Conservation (phyloP, 2,797 vertebrate genomes). For the Acanthiza pusilla region DNA sequence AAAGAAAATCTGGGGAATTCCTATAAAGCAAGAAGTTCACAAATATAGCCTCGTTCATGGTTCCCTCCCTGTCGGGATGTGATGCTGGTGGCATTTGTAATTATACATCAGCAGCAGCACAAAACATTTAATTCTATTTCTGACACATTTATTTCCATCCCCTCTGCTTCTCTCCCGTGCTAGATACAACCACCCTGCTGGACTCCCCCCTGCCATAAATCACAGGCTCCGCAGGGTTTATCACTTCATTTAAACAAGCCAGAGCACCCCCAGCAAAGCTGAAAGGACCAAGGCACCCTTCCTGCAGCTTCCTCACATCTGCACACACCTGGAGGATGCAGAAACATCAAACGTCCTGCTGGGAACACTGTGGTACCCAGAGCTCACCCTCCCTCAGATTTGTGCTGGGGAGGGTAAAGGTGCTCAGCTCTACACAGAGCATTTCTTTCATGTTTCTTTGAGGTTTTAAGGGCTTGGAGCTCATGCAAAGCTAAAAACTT, state of each 20-base stretch:
- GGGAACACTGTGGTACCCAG: not conserved
- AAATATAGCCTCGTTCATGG: not conserved
- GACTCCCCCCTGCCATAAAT: not conserved
- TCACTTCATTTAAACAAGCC: not conserved
- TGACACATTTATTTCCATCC: conserved; percentile 21
- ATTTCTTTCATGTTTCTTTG: not conserved
- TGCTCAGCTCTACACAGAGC: not conserved
- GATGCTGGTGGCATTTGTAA: not conserved
- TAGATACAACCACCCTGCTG: not conserved
- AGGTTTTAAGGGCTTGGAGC: not conserved
- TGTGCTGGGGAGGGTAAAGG: too few relatives aligned
- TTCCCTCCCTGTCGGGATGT: not conserved
- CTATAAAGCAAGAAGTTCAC: not conserved
- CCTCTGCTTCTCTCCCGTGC: not conserved
- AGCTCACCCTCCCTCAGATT: not conserved
- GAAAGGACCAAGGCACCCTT: not conserved
- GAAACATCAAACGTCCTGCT: not conserved
- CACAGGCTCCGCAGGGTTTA: not conserved
- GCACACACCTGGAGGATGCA: not conserved
- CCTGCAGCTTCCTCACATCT: not conserved
- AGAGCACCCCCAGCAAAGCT: not conserved
- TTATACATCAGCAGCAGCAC: not conserved
- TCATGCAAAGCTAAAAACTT: not conserved
- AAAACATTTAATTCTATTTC: conserved; percentile 35
- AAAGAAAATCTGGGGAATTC: not conserved